Conservation (phyloP, 2,113 vertebrate genomes). For the Raja brachyura region DNA sequence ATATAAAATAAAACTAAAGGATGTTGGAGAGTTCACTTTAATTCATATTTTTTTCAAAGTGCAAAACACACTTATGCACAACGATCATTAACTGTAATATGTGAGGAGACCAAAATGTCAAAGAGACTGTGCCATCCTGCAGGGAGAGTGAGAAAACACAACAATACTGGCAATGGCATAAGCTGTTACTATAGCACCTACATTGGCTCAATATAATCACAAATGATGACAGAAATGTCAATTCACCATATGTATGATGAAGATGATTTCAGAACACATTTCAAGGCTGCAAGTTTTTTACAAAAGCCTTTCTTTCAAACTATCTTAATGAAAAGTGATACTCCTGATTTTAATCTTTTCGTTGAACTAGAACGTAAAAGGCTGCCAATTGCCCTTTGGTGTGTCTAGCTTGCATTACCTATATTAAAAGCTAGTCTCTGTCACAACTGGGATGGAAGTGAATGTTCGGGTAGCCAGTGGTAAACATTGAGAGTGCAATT, state of each 20-base stretch:
- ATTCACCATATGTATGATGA: constrained; percentile 11
- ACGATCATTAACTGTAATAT: constrained; percentile 23
- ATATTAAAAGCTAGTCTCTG: neutral
- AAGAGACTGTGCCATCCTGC: constrained; percentile 22
- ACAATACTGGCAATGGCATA: constrained; percentile 12
- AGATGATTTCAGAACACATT: neutral
- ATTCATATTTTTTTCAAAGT: neutral
- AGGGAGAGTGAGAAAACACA: constrained; percentile 7
- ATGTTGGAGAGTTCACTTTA: constrained; percentile 3
- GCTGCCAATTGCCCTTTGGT: neutral
- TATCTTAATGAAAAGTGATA: constrained; percentile 28
- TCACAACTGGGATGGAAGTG: neutral
- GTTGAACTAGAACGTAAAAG: neutral
- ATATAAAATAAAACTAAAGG: neutral
- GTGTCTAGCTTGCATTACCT: constrained; percentile 20
- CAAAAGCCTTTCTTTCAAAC: constrained; percentile 6
- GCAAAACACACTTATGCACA: neutral
- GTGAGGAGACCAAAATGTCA: constrained; percentile 24
- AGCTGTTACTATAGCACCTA: constrained; percentile 32
- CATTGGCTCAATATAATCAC: constrained; percentile 35
- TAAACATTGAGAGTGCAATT: neutral
- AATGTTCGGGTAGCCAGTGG: neutral
- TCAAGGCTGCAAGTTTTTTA: neutral
- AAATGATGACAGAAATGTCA: constrained; percentile 29
- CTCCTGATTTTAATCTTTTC: constrained; percentile 29